Evolutionary conservation across 2,113 vertebrate genomes (phyloP), one percentile per base, ranked within the genome.

Genomic region (Callipepla californica): DNA sequence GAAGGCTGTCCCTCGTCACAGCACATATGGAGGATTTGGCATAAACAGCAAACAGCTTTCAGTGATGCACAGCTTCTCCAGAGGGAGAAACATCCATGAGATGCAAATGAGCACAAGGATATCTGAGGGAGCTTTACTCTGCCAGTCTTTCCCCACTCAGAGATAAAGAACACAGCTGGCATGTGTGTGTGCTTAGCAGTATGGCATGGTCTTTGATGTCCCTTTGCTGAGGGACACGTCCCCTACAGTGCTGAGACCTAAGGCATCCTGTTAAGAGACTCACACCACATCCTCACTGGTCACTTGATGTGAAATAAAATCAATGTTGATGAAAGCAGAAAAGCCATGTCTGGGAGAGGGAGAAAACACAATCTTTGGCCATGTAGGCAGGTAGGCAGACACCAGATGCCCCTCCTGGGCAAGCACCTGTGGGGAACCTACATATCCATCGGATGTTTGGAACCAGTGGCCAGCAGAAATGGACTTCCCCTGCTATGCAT

Each of bases 151-250:
- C 67, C 20, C 22, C 22, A 4, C n/a, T 67, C 30, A 14, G 63
- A 87, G 55, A 23, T 73, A 51, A 92, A 80, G 75, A 30, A 45
- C 21, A 25, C 0, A 2, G 55, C 62, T 42, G 84, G 55, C 15
- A 6, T 7, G 1, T 45, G 47, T 65, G 53, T 81, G 51, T 40
- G 38, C 22, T 55, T 40, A 55, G 66, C 44, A 72, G 47, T 77
- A 65, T 6, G 11, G 13, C 22, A 5, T 0, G 1, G 57, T 38
- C 34, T 26, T 66, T 8, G 15, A 25, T 0, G 2, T 36, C 7
- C 25, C 42, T 80, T 73, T 1, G 0, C 38, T 4, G 3, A 13
- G 30, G 13, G 7, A 47, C 8, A 0, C 6, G 15, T 48, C 18
- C 32, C 5, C 0, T 53, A 3, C 25, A 20, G 25, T 42, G 38